Evolutionary conservation across 2,888 invertebrate species (phyloP).

Genomic region (Mesochorus sp.): DNA sequence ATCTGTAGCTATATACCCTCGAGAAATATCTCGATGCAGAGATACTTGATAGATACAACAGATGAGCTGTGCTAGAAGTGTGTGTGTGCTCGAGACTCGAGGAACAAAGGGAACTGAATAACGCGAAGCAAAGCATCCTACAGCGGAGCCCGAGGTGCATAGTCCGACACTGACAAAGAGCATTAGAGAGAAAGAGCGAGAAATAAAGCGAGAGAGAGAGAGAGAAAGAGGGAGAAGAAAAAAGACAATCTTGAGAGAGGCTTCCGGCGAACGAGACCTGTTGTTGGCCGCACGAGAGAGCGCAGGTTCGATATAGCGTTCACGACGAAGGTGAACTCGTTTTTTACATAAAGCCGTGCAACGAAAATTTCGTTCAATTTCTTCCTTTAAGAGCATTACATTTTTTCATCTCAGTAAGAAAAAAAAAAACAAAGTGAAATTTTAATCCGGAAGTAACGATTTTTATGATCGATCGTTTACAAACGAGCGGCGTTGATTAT

Average conservation of each 20-base stretch:
- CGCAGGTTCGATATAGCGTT: slow-evolving; percentile 37
- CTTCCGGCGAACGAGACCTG: slow-evolving; percentile 44
- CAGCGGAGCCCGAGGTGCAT: slow-evolving; percentile 2
- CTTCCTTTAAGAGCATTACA: not conserved
- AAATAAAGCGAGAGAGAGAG: not conserved
- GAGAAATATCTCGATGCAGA: not conserved
- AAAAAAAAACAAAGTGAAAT: not conserved
- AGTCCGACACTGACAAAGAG: slow-evolving; percentile 4
- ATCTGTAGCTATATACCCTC: not conserved
- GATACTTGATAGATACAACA: not conserved
- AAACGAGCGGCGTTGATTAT: too few relatives aligned
- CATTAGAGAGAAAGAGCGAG: not conserved
- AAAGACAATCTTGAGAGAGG: slow-evolving; percentile 20
- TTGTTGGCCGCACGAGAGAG: slow-evolving; percentile 41
- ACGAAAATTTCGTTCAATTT: slow-evolving; percentile 17
- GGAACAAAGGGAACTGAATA: slow-evolving; percentile 17
- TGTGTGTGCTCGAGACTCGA: slow-evolving; percentile 10
- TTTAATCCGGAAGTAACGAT: not conserved
- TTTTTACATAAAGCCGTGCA: not conserved
- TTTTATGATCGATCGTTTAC: too few relatives aligned
- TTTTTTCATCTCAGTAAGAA: not conserved
- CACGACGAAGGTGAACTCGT: slow-evolving; percentile 27
- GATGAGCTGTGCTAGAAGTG: not conserved
- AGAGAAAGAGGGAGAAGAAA: not conserved
- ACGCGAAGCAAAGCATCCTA: not conserved